Conservation (phyloP, 2,113 vertebrate genomes). For the Beaufortia kweichowensis region DNA sequence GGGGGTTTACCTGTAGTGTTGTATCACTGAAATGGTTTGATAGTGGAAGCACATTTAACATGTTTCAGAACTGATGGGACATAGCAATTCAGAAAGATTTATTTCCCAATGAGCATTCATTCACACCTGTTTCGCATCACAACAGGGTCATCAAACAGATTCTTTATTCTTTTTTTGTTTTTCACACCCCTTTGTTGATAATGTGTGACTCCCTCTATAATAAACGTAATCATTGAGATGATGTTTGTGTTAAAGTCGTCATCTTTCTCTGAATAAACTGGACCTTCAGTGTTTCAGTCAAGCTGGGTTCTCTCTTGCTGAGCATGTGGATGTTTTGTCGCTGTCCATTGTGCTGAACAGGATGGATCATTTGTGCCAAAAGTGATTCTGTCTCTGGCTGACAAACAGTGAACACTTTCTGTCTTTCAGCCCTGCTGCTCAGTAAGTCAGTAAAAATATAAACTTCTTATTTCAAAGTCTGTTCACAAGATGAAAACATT, state of each 20-base stretch:
- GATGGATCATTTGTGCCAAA: too few relatives aligned
- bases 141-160: slow-evolving; percentile 10
- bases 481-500: too few relatives aligned
- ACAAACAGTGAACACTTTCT: too few relatives aligned
- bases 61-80: background rate
- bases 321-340: background rate
- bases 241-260: background rate
- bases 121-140: slow-evolving; percentile 3
- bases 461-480: too few relatives aligned
- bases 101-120: slow-evolving; percentile 41
- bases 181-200: background rate
- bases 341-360: too few relatives aligned
- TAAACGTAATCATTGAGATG: slow-evolving; percentile 29
- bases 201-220: slow-evolving; percentile 25
- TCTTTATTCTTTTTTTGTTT: slow-evolving; percentile 20
- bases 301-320: background rate
- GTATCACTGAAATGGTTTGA: background rate
- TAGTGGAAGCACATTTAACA: background rate
- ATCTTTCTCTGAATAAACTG: background rate
- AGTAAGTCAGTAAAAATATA: too few relatives aligned
- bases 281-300: background rate
- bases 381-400: too few relatives aligned
- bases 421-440: too few relatives aligned
- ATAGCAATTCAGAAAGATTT: background rate
- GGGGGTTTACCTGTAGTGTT: too few relatives aligned